Evolutionary conservation across 2,888 invertebrate genomes (phyloP), one percentile per base, ranked within the genome.

Genomic region (Tipula unca): DNA sequence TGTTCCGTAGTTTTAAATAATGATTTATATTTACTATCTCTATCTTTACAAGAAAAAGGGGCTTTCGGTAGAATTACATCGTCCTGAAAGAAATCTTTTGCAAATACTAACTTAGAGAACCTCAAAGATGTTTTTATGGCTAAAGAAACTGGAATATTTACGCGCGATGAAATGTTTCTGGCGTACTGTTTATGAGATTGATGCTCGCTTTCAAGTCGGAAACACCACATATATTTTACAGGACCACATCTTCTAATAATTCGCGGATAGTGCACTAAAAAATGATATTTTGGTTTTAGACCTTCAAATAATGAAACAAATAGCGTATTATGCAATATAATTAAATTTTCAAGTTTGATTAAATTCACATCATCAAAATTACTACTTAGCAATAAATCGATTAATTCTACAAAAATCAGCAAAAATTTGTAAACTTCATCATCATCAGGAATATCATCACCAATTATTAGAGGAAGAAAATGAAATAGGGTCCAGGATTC

Each of bases 201-300:
- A 13, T 54, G 54, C 13, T 54, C 54, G 8, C 54, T 54, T 85
- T 86, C 42, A 5, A 86, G 83, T 54, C 85, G 13, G 2, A 85
- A 85, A 32, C 20, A 82, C 83, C 85, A 86, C 8, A 85, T 10
- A 84, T 85, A 17, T 36, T 84, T 86, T 4, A 85, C 1, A 10
- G 85, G 85, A 35, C 85, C 86, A 82, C 69, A 36, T n/a, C 69
- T 85, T 39, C 29, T 35, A 25, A 86, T 86, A 39, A 29, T 36
- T 13, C 82, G 25, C 2, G 85, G 48, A 32, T 86, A 82, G 20
- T 85, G 85, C 5, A 85, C 13, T 13, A 86, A 32, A 32, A 86
- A 83, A 25, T 85, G 86, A 39, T 85, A 82, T 32, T 86, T 86
- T 2, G 85, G 85, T 25, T 85, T 42, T 29, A 84, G 17, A 25